Base-by-base conservation (phyloP, 2,797 vertebrate genomes). In the Myotis daubentonii region DNA sequence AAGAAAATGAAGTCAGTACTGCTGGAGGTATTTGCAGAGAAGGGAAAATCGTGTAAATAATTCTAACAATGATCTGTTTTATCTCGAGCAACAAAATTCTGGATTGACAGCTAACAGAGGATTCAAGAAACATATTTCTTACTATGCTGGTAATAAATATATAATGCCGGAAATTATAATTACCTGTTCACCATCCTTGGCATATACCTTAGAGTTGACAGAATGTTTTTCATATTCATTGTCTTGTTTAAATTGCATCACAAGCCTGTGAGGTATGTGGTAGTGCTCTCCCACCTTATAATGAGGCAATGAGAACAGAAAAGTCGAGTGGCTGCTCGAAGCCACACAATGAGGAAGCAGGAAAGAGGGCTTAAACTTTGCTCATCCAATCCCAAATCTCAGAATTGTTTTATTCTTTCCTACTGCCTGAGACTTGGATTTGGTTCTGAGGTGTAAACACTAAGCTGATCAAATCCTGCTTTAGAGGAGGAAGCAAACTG, bases 101-200 rank as follows among this genome's bases (percentile, higher is more conserved):
- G 78, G 28, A 79, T 81, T 93, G 51, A 55, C 49, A 74, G 41
- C 28, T 80, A 8, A 68, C 25, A 57, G 47, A 36, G 36, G 33
- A 81, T 86, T 95, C 53, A 87, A 85, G 38, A 55, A 94, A 49
- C 6, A 20, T 75, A n/a, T 71, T 89, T 82, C 51, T 93, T 49
- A 60, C 60, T 87, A 51, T 82, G 79, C 55, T 81, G 76, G 12
- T 75, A 82, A 87, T 55, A 87, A 87, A 93, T 79, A 76, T 47
- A 82, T 17, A 87, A 87, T 81, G 47, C 47, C 66, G 15, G 85
- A 81, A 66, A 51, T 78, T 84, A n/a, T 74, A 92, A 93, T 72
- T 60, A 57, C 20, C 44, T 76, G 16, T 94, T 82, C 28, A 55
- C 19, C 66, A 47, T 60, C 25, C 53, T 87, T 92, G 65, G 25